Evolutionary conservation across 2,113 vertebrate genomes (phyloP), one percentile per base, ranked within the genome.

Genomic region (Ammodytes dubius): DNA sequence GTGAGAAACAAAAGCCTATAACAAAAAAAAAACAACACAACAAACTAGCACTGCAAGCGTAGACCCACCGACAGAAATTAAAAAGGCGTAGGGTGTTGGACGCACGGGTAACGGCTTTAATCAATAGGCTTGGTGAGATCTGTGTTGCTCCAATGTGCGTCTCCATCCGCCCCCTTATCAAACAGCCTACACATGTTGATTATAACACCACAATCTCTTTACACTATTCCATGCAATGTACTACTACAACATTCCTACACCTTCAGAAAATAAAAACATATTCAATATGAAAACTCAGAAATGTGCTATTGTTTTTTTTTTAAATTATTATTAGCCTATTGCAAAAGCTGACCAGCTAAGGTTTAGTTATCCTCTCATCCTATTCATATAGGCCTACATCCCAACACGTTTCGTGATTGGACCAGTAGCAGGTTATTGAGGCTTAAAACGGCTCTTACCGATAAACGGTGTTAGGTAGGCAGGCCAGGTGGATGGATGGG

Each of bases 391-490:
- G n/a, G n/a, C n/a, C n/a, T n/a, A 53, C 2, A 72, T 52, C 11
- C 14, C 5, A 10, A 0, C 45, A 40, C 47, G 37, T 27, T 53
- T 9, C 14, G 63, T 37, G 65, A 27, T 19, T 49, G 59, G 57
- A 58, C n/a, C 70, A 47, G 40, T 49, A 40, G 37, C 15, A 53
- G 17, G 63, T 61, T 60, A 74, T 60, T 17, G 27, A 27, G 27
- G 67, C 6, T 68, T 49, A 57, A 89, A 84, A 56, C 53, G 27
- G 27, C 45, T 83, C 94, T 94, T 94, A 95, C 95, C 93, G 82
- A 88, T 77, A 58, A 57, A 70, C 69, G 80, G 70, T 43, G 77
- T 59, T 42, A 45, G 69, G 66, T 65, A 8, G 50, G 40, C 43
- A 37, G 77, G 78, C 17, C 60, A 64, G 70, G 73, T 49, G 75